Conservation (phyloP, 2,888 invertebrate species). For the Polydrusus cervinus region DNA sequence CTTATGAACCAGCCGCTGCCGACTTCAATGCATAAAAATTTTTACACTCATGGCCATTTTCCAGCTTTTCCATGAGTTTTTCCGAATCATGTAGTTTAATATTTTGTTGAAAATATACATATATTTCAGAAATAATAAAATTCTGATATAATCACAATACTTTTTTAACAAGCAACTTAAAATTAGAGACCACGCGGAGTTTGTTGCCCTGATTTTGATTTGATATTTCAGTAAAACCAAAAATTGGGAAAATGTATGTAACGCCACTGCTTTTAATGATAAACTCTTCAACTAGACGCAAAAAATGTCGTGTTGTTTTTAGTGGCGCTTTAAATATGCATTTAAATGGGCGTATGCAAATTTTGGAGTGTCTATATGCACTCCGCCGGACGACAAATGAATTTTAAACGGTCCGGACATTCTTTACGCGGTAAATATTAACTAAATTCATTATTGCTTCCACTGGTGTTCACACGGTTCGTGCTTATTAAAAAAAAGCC, state of each 20-base stretch:
- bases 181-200: too few relatives aligned
- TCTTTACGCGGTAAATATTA: slow-evolving; percentile 25
- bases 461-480: slow-evolving; percentile 3
- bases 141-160: too few relatives aligned
- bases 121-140: too few relatives aligned
- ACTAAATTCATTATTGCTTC: slow-evolving; percentile 31
- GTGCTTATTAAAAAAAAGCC: slow-evolving; percentile 11
- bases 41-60: too few relatives aligned
- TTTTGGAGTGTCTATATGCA: slow-evolving; percentile 41
- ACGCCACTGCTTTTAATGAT: slow-evolving; percentile 16
- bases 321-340: slow-evolving; percentile 42
- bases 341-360: slow-evolving; percentile 51
- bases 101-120: too few relatives aligned
- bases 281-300: slow-evolving; percentile 11
- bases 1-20: too few relatives aligned
- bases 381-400: slow-evolving; percentile 40
- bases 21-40: too few relatives aligned
- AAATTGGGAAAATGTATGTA: not conserved
- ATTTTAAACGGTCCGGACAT: slow-evolving; percentile 39
- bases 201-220: too few relatives aligned
- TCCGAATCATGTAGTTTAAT: too few relatives aligned
- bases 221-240: too few relatives aligned
- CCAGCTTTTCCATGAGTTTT: too few relatives aligned
- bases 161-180: too few relatives aligned
- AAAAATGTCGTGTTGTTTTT: slow-evolving; percentile 35